Base-by-base conservation (phyloP, 2,888 invertebrate genomes). In the Tiliacea aurago region DNA sequence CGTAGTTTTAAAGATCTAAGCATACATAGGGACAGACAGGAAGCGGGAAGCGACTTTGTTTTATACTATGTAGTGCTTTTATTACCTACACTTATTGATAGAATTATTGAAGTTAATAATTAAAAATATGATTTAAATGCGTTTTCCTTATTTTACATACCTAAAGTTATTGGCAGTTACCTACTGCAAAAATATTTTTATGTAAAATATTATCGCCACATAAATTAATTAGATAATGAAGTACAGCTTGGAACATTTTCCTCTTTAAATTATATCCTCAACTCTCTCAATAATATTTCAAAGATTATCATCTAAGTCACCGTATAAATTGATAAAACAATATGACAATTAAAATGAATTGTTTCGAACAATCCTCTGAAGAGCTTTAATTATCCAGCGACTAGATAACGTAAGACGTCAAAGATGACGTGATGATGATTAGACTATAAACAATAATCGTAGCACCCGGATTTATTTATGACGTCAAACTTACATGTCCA, bases 381-480 rank as follows among this genome's bases (percentile, higher is more conserved):
- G n/a, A 68, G 20, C 4, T 62, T 49, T 80, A 77, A 76, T 76
- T 67, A 76, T 55, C 43, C 51, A 71, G 49, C 28, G 51, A 74
- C 47, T 56, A 45, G 28, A 9, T n/a, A 70, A 49, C 11, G 58
- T 59, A 55, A 69, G 18, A 55, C 75, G 10, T 67, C 79, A 76
- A 67, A 70, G 33, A 78, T 78, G 68, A 62, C 74, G 73, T 74
- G 71, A 73, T 61, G 11, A 45, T 70, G 68, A 73, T 69, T 59
- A 43, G 64, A 77, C 55, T 43, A 75, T 65, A 64, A 73, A 75
- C 71, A 68, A 69, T 73, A 55, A 69, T 43, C 20, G 65, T 55
- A 45, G 63, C 56, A 74, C 58, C 76, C 80, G 85, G 85, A 84
- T 75, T 73, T 71, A 79, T 63, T 67, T 20, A 64, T 83, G 80